phyloP scores from a whole-genome alignment of 1,140 invertebrate species.

The Drosophila watanabei region DNA sequence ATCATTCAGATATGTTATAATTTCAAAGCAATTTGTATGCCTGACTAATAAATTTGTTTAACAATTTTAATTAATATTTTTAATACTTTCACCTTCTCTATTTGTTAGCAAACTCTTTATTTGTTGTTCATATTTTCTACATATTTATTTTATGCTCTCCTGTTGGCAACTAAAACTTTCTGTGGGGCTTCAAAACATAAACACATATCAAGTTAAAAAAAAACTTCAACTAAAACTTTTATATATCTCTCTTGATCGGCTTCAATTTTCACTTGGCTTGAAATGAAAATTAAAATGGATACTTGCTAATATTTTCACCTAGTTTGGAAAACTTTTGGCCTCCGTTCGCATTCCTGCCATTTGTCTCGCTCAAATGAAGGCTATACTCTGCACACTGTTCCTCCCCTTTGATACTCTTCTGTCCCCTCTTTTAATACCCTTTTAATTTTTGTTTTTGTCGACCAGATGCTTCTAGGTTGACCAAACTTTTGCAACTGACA shows the following conservation, averaged over 20 bases:
- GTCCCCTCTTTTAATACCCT: constrained; percentile 12
- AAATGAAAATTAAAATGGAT: constrained; percentile 19
- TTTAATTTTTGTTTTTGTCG: constrained; percentile 38
- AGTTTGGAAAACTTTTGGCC: constrained; percentile 20
- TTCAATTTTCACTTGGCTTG: not conserved
- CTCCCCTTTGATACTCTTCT: not conserved
- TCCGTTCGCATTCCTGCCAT: constrained; percentile 5
- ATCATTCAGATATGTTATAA: not conserved
- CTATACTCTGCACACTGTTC: not conserved
- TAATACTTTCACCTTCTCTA: not conserved
- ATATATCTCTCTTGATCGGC: not conserved
- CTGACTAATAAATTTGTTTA: too few relatives aligned
- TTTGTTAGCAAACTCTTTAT: not conserved
- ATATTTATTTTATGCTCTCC: not conserved
- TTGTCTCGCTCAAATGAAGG: constrained; percentile 29
- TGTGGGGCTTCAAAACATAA: not conserved
- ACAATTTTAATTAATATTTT: not conserved
- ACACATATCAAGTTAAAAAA: not conserved
- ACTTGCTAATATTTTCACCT: constrained; percentile 26
- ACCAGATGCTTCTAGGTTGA: constrained; percentile 40
- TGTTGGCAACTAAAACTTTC: not conserved
- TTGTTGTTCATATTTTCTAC: not conserved
- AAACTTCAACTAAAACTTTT: not conserved
- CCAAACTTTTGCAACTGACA: constrained; percentile 66
- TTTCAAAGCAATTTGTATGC: not conserved